A percentile compares a stretch with the other conserved stretches of the same genome.
phyloP scores from a whole-genome alignment of 2,797 vertebrate genomes.

The Sarcophilus harrisii region DNA sequence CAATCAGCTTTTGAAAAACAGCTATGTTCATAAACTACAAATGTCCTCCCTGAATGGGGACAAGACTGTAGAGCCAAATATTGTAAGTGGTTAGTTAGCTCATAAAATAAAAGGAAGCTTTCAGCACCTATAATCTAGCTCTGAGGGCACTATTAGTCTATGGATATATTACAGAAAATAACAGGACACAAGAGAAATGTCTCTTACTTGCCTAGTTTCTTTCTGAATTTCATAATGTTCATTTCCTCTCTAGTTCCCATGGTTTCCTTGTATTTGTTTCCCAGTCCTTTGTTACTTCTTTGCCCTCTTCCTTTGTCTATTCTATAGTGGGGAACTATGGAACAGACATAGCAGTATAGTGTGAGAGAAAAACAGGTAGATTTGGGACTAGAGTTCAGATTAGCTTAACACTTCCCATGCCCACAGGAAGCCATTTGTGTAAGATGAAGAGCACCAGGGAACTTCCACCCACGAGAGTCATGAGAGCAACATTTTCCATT shows the following conservation, averaged over 20 bases:
- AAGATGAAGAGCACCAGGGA: constrained; percentile 33
- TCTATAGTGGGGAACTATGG: constrained; percentile 57
- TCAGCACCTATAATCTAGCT: constrained; percentile 66
- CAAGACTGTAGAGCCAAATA: constrained; percentile 6
- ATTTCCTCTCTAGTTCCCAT: constrained; percentile 80
- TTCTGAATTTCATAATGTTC: constrained; percentile 80
- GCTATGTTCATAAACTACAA: constrained; percentile 17
- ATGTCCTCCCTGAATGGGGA: constrained; percentile 15
- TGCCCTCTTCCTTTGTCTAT: constrained; percentile 82
- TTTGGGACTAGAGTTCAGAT: constrained; percentile 5
- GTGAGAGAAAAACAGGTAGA: constrained; percentile 51
- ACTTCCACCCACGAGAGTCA: constrained; percentile 27
- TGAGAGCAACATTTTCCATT: constrained; percentile 18
- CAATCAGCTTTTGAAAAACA: constrained; percentile 1
- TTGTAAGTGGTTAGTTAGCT: constrained; percentile 27
- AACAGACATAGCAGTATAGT: neutral
- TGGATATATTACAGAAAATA: constrained; percentile 72
- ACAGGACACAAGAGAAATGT: neutral
- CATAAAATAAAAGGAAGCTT: constrained; percentile 30
- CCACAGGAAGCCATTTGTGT: constrained; percentile 47
- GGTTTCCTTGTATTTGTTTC: constrained; percentile 81
- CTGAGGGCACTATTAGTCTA: constrained; percentile 34
- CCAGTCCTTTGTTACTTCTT: constrained; percentile 80
- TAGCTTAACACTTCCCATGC: constrained; percentile 45
- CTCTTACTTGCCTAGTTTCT: constrained; percentile 74